Evolutionary conservation across 1,140 invertebrate genomes (phyloP).

Genomic region (Macrostomum lignano): DNA sequence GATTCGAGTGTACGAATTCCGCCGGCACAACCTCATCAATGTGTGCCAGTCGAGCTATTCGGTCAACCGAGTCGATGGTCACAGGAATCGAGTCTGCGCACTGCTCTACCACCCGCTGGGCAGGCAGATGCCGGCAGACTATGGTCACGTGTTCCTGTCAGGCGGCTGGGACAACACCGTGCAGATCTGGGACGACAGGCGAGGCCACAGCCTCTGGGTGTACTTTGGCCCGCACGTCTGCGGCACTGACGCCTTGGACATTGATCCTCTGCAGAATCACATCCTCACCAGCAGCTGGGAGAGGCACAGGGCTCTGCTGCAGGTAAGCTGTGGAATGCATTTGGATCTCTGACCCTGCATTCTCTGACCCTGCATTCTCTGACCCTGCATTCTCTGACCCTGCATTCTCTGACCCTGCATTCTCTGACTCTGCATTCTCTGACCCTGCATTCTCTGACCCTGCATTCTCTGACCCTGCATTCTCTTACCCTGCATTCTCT

Average conservation of each 20-base stretch:
- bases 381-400: no score
- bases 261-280: conserved; percentile 37
- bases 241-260: conserved; percentile 38
- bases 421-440: no score
- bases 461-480: no score
- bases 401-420: no score
- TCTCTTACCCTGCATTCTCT: no score
- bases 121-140: conserved; percentile 13
- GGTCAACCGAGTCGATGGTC: conserved; percentile 32
- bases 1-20: no score
- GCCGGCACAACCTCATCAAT: no score
- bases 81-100: conserved; percentile 37
- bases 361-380: no score
- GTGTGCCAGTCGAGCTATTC: conserved; percentile 13
- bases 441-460: no score
- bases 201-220: conserved; percentile 15
- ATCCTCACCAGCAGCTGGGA: conserved; percentile 40
- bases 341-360: no score
- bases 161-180: conserved; percentile 43
- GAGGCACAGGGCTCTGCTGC: no score
- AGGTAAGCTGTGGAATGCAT: no score
- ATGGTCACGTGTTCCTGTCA: conserved; percentile 37
- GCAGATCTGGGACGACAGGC: conserved; percentile 30
- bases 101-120: conserved; percentile 35
- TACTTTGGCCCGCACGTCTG: conserved; percentile 39